Base-by-base conservation (phyloP, 2,113 vertebrate species). In the Atrichornis clamosus region DNA sequence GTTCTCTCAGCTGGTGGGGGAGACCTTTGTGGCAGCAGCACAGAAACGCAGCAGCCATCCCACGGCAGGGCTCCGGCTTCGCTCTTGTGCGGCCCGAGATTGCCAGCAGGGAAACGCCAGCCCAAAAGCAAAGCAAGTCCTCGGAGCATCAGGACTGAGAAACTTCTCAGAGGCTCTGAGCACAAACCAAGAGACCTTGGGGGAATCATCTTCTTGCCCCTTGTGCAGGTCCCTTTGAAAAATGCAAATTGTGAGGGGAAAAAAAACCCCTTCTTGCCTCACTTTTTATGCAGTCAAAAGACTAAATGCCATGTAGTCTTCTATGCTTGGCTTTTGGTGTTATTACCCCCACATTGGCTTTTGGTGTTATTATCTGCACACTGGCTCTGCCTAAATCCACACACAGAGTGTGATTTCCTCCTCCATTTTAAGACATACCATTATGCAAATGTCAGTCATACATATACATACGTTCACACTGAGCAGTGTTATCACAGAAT, bases 41-140 rank as follows among this genome's bases (percentile, higher is more conserved):
- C 6, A 5, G 86, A 52, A 87, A 56, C 1, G n/a, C 0, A 3
- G 37, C 21, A 30, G 15, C 32, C 81, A 55, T 5, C 47, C 52
- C 69, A 24, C 1, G 0, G 0, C 35, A 23, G 24, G 59, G 50
- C 23, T 82, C 26, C 1, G 0, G 58, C 59, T 64, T n/a, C 0
- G 1, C 35, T 55, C 28, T 44, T 28, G 37, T 15, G 72, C 9
- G 58, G 49, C 27, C 39, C 7, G 15, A 72, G 53, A 33, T 55
- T 41, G 30, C 22, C 58, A 67, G 56, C 10, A 62, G 67, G 28
- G 46, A 64, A 86, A 67, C 35, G 59, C 17, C 64, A 64, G 47
- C 41, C 67, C 79, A 47, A 26, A 91, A 39, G 41, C 70, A 56
- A 52, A 75, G 77, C 0, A 15, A 84, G 41, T 21, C 30, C 1